Percentiles rank a stretch among this genome's conserved stretches.
phyloP scores from a whole-genome alignment of 2,797 vertebrate species.

The Sarcophilus harrisii region DNA sequence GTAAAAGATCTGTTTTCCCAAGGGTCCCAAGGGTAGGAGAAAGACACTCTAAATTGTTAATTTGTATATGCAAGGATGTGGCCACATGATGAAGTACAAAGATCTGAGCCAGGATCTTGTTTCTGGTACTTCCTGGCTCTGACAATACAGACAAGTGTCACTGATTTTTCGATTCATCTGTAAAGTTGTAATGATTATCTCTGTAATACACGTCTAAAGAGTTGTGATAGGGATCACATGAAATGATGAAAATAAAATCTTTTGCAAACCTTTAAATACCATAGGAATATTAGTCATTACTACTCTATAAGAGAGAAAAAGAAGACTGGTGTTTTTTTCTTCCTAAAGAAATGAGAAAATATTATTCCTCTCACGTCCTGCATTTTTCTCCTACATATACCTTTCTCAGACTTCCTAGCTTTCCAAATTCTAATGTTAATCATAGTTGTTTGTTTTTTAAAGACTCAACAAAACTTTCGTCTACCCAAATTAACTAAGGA shows the following conservation, averaged over 20 bases:
- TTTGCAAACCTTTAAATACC: neutral
- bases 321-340: neutral
- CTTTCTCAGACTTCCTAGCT: neutral
- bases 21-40: slow-evolving; percentile 1
- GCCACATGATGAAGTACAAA: neutral
- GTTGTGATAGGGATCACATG: neutral
- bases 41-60: slow-evolving; percentile 8
- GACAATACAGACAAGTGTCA: neutral
- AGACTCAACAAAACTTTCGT: neutral
- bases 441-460: neutral
- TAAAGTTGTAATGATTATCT: neutral
- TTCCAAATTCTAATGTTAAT: neutral
- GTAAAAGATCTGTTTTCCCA: neutral
- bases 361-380: neutral
- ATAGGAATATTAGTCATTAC: neutral
- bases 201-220: neutral
- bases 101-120: neutral
- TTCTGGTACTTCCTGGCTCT: neutral
- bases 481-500: neutral
- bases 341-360: neutral
- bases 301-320: neutral
- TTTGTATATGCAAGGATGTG: neutral
- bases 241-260: neutral
- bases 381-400: neutral
- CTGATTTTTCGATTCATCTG: neutral